phyloP scores from a whole-genome alignment of 2,113 vertebrate species.

The Notiomystis cincta region DNA sequence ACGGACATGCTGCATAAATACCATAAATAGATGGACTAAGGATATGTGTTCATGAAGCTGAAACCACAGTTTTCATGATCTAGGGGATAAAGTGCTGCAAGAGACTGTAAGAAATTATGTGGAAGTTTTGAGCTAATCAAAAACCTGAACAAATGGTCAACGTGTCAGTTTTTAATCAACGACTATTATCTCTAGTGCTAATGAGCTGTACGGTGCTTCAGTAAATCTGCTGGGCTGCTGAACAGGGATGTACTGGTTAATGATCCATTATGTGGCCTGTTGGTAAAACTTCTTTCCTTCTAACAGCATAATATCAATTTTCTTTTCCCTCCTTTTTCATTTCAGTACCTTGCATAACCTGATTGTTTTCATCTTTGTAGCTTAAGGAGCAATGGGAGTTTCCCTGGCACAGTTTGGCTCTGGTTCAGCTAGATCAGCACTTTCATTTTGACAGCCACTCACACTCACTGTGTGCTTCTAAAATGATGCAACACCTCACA shows the following conservation, averaged over 20 bases:
- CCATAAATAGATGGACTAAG: constrained; percentile 9
- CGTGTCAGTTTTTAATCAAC: constrained; percentile 73
- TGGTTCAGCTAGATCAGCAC: neutral
- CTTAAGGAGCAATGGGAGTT: neutral
- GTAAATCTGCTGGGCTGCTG: constrained; percentile 41
- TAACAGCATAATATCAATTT: constrained; percentile 56
- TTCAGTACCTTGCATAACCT: neutral
- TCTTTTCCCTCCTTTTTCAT: neutral
- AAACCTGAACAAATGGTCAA: constrained; percentile 52
- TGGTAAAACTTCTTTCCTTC: constrained; percentile 68
- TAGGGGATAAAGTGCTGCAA: neutral
- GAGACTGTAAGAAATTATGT: neutral
- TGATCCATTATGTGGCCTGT: constrained; percentile 46
- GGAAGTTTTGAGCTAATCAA: neutral
- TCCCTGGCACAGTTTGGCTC: neutral
- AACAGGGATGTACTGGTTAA: constrained; percentile 70
- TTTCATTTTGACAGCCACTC: neutral
- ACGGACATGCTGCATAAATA: neutral
- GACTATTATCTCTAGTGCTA: constrained; percentile 61
- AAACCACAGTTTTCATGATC: neutral
- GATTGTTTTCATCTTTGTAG: neutral
- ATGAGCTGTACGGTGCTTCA: constrained; percentile 23
- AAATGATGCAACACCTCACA: neutral
- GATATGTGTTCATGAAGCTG: neutral
- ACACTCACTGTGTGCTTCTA: neutral